Conservation (phyloP, 2,888 invertebrate species). For the Malachius bipustulatus region DNA sequence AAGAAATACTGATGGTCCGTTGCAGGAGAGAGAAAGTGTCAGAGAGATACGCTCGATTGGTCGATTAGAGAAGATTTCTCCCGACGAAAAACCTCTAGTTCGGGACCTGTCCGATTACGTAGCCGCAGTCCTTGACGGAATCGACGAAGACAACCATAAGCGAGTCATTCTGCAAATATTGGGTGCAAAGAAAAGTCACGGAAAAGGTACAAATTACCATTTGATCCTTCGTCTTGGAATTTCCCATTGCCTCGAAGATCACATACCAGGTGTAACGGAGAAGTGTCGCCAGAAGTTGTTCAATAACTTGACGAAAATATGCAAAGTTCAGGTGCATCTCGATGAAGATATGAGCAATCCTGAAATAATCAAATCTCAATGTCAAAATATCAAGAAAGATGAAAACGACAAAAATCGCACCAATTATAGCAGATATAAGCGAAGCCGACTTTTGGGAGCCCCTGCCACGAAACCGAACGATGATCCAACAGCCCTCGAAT, state of each 20-base stretch:
- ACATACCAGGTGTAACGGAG: conserved; percentile 16
- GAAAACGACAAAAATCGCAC: conserved; percentile 23
- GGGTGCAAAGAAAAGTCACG: conserved; percentile 33
- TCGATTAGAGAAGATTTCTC: conserved; percentile 23
- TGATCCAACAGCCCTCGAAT: neutral
- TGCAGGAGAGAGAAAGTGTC: conserved; percentile 9
- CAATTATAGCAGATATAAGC: conserved; percentile 21
- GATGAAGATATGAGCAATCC: conserved; percentile 34
- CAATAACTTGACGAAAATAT: conserved; percentile 38
- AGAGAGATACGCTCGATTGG: conserved; percentile 19
- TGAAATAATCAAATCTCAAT: conserved; percentile 41
- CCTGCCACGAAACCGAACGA: neutral
- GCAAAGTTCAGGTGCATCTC: conserved; percentile 40
- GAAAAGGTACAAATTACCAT: conserved; percentile 35
- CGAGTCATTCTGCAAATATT: conserved; percentile 38
- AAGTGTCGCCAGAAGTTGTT: conserved; percentile 28
- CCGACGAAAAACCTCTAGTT: conserved; percentile 23
- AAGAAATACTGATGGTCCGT: too few relatives aligned
- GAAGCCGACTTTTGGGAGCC: conserved; percentile 8
- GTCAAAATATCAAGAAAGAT: conserved; percentile 35
- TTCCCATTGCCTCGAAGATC: conserved; percentile 35
- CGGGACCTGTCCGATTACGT: conserved; percentile 37
- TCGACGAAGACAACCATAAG: conserved; percentile 40
- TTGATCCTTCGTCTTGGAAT: conserved; percentile 36
- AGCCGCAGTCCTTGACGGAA: conserved; percentile 38